These are phyloP conservation scores for Theropithecus gelada DNA, from an alignment of 2,113 vertebrate species.

Conservation along the genomic window DNA sequence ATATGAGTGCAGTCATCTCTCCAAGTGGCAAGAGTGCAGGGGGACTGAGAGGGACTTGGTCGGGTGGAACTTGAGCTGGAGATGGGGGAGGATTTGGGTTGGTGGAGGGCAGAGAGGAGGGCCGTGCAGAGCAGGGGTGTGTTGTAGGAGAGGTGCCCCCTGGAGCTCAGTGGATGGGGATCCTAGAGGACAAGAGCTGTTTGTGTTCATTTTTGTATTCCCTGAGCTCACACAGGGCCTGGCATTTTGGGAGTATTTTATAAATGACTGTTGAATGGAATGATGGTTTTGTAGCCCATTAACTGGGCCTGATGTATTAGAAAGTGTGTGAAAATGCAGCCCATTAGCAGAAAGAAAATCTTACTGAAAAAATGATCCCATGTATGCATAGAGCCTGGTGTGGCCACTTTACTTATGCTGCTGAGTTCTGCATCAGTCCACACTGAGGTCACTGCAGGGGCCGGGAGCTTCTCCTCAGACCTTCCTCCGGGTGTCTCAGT, in stretches of 20 bases:
- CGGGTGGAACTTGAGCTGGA: not conserved
- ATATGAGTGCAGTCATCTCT: not conserved
- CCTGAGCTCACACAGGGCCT: not conserved
- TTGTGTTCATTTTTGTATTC: not conserved
- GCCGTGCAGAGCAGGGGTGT: not conserved
- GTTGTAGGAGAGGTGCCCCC: not conserved
- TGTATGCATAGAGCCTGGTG: not conserved
- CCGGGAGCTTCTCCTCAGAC: not conserved
- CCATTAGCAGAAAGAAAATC: not conserved
- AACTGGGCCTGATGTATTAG: not conserved
- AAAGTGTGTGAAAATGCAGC: not conserved
- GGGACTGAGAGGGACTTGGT: not conserved
- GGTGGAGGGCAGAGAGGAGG: not conserved
- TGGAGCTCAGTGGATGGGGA: not conserved
- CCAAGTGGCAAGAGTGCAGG: not conserved
- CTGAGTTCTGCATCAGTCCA: not conserved
- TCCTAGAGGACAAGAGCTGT: not conserved
- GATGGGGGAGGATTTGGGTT: not conserved
- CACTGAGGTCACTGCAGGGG: not conserved
- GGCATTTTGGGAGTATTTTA: not conserved
- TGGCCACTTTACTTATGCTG: not conserved
- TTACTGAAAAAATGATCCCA: not conserved
- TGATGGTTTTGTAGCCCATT: not conserved
- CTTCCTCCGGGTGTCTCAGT: not conserved
- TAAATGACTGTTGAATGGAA: not conserved